Base-by-base conservation (phyloP, 1,140 invertebrate species). In the Aporrectodea caliginosa region DNA sequence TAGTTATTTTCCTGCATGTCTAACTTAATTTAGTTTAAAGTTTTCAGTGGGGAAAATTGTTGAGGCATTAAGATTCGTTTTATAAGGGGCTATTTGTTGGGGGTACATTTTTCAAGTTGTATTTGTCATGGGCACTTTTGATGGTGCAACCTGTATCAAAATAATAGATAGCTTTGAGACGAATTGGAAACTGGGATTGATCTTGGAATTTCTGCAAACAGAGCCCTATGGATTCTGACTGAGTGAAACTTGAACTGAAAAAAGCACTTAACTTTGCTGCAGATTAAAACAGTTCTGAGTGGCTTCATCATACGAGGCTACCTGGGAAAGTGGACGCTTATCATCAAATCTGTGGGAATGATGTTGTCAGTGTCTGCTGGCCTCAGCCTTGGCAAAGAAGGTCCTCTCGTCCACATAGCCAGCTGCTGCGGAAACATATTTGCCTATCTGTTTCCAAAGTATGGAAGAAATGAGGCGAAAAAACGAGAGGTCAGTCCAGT, bases 251-350 rank as follows among this genome's bases (percentile, higher is more conserved):
- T 58, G 43, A 58, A 22, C 22, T 58, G 6, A 58, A 6, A 58
- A 22, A 58, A 12, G 43, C 22, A 22, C 22, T 22, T 58, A 58
- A 58, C 22, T 58, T 58, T 6, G 43, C 6, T 84, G 69, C 83
- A 89, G 92, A 99, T 99, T 82, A 99, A 99, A 90, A 99, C 98
- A 29, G 99, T 99, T 83, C 89, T 99, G 58, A 98, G 97, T 87
- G 98, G 98, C 2, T 99, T 99, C 89, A 98, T 99, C 84, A 99
- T 99, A 83, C 90, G 97, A 80, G 98, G 98, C 0, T 99, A 99
- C 88, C 90, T 99, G 71, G 98, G 98, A 69, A 99, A 99, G 90
- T 99, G 98, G 98, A 99, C 98, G 0, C 90, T 99, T 72, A 92
- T 99, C 34, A 98, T 99, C 82, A 99, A 99, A 90, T 97, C 95